Conservation (phyloP, 1,140 invertebrate species). For the Octopus sinensis region DNA sequence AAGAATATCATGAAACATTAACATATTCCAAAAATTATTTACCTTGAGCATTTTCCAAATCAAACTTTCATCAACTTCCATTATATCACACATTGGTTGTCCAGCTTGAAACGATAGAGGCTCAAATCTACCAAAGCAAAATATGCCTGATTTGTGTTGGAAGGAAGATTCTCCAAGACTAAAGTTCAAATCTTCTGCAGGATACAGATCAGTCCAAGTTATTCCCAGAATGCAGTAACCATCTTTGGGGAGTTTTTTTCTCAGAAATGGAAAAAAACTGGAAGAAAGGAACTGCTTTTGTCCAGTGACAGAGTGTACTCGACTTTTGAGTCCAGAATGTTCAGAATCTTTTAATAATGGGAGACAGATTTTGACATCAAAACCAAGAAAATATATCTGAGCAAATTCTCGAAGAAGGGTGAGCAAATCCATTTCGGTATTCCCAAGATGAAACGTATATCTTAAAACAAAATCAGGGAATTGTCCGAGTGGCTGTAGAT, state of each 20-base stretch:
- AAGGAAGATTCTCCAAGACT: conserved; percentile 42
- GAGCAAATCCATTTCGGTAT: conserved; percentile 28
- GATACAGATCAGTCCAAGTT: conserved; percentile 46
- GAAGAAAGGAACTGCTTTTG: conserved; percentile 38
- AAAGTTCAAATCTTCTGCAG: conserved; percentile 45
- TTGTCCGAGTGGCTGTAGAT: conserved; percentile 39
- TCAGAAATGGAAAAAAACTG: conserved; percentile 37
- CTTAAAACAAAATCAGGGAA: conserved; percentile 41
- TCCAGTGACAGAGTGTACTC: conserved; percentile 33
- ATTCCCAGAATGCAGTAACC: conserved; percentile 42
- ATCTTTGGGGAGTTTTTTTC: conserved; percentile 35
- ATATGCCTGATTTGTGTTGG: conserved; percentile 30
- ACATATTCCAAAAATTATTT: neutral
- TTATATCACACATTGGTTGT: conserved; percentile 26
- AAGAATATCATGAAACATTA: no score
- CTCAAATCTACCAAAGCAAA: conserved; percentile 48
- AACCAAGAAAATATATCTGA: conserved; percentile 36
- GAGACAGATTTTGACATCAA: conserved; percentile 31
- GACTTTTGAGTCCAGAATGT: conserved; percentile 28
- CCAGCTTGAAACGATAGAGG: conserved; percentile 28
- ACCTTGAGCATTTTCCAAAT: conserved; percentile 49
- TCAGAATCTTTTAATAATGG: conserved; percentile 22
- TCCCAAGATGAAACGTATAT: conserved; percentile 28
- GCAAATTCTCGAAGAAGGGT: conserved; percentile 36
- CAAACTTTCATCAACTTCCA: conserved; percentile 31